Evolutionary conservation across 2,888 invertebrate genomes (phyloP).

Genomic region (Xestia c-nigrum): DNA sequence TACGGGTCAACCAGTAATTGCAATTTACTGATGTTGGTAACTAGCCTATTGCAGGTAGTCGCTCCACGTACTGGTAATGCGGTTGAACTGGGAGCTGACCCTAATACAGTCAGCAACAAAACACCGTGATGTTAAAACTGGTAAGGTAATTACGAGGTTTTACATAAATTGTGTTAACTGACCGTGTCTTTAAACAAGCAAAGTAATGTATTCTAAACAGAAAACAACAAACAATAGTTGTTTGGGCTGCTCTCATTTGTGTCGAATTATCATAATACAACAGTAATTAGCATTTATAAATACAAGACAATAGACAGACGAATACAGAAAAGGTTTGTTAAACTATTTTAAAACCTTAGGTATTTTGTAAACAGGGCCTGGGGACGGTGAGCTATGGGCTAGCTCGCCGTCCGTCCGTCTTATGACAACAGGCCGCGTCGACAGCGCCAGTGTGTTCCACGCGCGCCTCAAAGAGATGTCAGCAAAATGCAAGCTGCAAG

Average conservation of each 20-base stretch:
- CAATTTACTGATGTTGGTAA: no score
- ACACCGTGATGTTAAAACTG: background rate
- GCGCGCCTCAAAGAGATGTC: no score
- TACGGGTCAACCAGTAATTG: no score
- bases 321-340: background rate
- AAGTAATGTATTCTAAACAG: conserved; percentile 20
- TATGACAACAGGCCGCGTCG: no score
- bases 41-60: no score
- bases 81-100: no score
- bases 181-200: conserved; percentile 1
- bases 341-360: background rate
- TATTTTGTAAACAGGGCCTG: background rate
- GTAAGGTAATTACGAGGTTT: background rate
- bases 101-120: no score
- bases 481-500: no score
- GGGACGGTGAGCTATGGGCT: no score
- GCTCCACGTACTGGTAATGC: no score
- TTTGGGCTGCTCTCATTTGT: conserved; percentile 31
- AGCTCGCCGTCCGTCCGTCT: no score
- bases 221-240: conserved; percentile 16
- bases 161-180: background rate
- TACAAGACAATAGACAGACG: background rate
- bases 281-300: conserved; percentile 50
- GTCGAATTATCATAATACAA: conserved; percentile 51
- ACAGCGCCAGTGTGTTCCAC: no score